Base-by-base conservation (phyloP, 2,797 vertebrate species). In the Megaceryle alcyon region DNA sequence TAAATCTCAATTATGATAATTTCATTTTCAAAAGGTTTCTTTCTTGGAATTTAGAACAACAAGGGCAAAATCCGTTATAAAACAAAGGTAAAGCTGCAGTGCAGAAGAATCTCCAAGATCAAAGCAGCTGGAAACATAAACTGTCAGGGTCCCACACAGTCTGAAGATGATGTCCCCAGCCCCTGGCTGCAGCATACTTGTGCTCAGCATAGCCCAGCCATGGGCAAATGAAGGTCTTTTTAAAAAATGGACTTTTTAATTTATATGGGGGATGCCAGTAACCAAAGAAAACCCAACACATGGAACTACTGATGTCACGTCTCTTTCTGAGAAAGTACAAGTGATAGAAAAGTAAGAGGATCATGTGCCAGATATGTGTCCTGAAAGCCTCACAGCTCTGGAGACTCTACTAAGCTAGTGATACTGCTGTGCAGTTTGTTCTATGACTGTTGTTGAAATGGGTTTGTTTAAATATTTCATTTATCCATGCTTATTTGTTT, bases 91-190 rank as follows among this genome's bases (percentile, higher is more conserved):
- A 84, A 71, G 3, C 19, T 61, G 7, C 16, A 53, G 37, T 61
- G 16, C 19, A 39, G 49, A 68, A 75, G 10, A 7, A 46, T 61
- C 33, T 79, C 31, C 23, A 43, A 68, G 56, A 51, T 35, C 33
- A 48, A 8, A 90, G 41, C 25, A 81, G n/a, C 12, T 64, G 39
- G 25, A 88, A 64, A 35, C 6, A 28, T 16, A 71, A 69, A 29
- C 25, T 54, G 23, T 64, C 25, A 22, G 16, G 6, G 23, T 31
- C 39, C 10, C 0, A 0, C 7, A 10, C 0, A 2, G 21, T n/a
- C 9, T 86, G 73, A 82, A 89, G 23, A 57, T 12, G 7, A 14
- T 31, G 25, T 3, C 11, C 22, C 9, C 14, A 64, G 22, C 4
- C 7, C 26, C n/a, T n/a, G 17, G 12, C 10, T 84, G 16, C 29